Conservation (phyloP, 2,797 vertebrate genomes). For the Echiichthys vipera region DNA sequence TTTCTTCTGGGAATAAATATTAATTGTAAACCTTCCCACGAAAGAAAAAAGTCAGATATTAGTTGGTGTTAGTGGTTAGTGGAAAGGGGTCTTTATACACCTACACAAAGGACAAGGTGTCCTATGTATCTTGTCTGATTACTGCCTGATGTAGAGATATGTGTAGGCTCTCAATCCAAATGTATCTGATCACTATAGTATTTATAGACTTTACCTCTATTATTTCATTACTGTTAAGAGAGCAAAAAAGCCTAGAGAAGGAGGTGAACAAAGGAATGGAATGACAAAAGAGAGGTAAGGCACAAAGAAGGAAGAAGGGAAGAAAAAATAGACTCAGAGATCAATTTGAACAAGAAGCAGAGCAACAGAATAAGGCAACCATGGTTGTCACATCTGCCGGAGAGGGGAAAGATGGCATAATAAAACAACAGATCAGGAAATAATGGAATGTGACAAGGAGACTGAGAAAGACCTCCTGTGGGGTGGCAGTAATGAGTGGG, state of each 20-base stretch:
- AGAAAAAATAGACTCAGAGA: constrained; percentile 18
- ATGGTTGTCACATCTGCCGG: constrained; percentile 22
- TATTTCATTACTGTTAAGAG: neutral
- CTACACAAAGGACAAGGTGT: neutral
- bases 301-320: neutral
- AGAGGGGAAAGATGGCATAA: constrained; percentile 11
- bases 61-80: too few relatives aligned
- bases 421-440: constrained; percentile 26
- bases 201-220: neutral
- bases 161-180: neutral
- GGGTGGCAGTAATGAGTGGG: constrained; percentile 14
- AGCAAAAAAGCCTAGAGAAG: neutral
- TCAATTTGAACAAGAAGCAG: constrained; percentile 11
- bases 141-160: neutral
- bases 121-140: too few relatives aligned
- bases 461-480: constrained; percentile 4
- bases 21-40: too few relatives aligned
- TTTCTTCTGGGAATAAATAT: too few relatives aligned
- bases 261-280: neutral
- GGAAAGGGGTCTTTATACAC: too few relatives aligned
- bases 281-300: neutral
- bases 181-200: neutral
- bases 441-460: constrained; percentile 38
- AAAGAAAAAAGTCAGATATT: too few relatives aligned
- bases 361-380: constrained; percentile 26